Conservation (phyloP, 2,113 vertebrate species). For the Pollimyrus isidori region DNA sequence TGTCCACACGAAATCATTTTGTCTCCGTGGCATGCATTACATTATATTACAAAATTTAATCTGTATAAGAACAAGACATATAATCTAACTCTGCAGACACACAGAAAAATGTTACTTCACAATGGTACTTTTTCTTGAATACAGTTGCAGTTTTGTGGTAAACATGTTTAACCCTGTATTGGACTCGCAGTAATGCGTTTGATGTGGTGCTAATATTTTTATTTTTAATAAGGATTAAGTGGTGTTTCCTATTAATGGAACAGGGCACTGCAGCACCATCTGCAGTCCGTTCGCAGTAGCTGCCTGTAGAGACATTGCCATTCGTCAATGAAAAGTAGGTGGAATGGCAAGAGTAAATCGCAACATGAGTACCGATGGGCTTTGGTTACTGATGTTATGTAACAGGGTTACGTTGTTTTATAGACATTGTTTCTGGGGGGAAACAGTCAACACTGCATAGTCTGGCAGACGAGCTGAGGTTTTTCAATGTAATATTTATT, state of each 20-base stretch:
- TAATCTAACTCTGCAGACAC: not conserved
- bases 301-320: not conserved
- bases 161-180: not conserved
- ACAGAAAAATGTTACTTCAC: not conserved
- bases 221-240: not conserved
- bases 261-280: not conserved
- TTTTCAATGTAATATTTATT: not conserved
- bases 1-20: not conserved
- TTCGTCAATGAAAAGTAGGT: not conserved
- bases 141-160: not conserved
- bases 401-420: not conserved
- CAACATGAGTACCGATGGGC: not conserved
- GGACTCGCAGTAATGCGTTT: not conserved
- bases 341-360: not conserved
- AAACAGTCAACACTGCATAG: not conserved
- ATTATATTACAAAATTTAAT: not conserved
- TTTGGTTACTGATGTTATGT: not conserved
- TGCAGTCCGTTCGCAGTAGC: not conserved
- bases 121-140: not conserved
- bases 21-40: not conserved
- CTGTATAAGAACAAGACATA: not conserved
- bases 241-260: not conserved
- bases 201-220: not conserved
- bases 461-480: not conserved
- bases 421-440: not conserved